Percentiles rank a stretch among this genome's conserved stretches.
These are phyloP conservation scores for Capitella teleta DNA, from an alignment of 1,140 invertebrate species.

Conservation along the genomic window DNA sequence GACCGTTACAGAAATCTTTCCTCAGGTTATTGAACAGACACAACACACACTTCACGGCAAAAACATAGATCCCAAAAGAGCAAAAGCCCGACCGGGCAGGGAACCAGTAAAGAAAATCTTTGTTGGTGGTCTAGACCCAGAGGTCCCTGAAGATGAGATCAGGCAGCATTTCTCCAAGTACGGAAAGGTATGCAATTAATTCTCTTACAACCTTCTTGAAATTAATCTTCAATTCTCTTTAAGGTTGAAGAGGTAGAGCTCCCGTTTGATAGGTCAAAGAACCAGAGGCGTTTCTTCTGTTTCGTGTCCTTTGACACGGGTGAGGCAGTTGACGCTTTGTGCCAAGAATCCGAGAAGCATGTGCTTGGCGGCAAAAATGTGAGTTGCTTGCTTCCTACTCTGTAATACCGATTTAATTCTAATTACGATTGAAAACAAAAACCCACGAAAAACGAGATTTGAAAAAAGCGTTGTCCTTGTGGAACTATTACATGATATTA, in stretches of 20 bases:
- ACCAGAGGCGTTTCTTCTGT: slow-evolving; percentile 86
- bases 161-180: slow-evolving; percentile 80
- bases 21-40: slow-evolving; percentile 54
- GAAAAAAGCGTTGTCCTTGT: too few relatives aligned
- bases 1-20: slow-evolving; percentile 7
- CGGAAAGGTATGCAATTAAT: slow-evolving; percentile 48
- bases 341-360: slow-evolving; percentile 8
- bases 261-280: slow-evolving; percentile 90
- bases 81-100: slow-evolving; percentile 58
- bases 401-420: too few relatives aligned
- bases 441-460: too few relatives aligned
- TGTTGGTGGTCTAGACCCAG: slow-evolving; percentile 79
- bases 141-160: slow-evolving; percentile 84
- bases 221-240: slow-evolving; percentile 4
- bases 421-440: not conserved
- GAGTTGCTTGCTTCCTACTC: too few relatives aligned
- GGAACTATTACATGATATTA: too few relatives aligned
- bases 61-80: slow-evolving; percentile 89
- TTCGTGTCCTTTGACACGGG: slow-evolving; percentile 91
- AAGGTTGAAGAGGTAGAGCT: slow-evolving; percentile 86
- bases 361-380: slow-evolving; percentile 11
- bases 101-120: slow-evolving; percentile 50
- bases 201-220: not conserved
- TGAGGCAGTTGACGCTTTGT: slow-evolving; percentile 75
- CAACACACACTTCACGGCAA: slow-evolving; percentile 87